Conservation (phyloP, 2,888 invertebrate species). For the Sarcophaga variegata region DNA sequence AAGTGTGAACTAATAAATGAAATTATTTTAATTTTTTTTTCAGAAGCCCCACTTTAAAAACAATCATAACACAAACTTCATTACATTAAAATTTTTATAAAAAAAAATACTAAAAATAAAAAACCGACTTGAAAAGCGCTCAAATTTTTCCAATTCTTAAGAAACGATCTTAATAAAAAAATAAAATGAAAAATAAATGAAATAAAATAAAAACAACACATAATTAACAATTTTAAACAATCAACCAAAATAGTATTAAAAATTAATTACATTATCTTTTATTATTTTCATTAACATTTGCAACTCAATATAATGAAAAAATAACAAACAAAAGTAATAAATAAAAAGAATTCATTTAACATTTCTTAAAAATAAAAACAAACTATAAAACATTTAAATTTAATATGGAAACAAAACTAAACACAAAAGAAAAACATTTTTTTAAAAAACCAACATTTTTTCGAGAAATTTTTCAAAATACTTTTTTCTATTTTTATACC, state of each 20-base stretch:
- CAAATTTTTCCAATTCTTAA: slow-evolving; percentile 65
- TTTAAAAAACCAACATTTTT: slow-evolving; percentile 72
- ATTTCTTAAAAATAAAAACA: neutral
- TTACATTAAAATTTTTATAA: slow-evolving; percentile 18
- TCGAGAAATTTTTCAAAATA: slow-evolving; percentile 72
- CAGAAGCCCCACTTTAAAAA: slow-evolving; percentile 12
- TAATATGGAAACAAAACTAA: slow-evolving; percentile 41
- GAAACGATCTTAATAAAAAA: slow-evolving; percentile 24
- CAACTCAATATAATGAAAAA: too few relatives aligned
- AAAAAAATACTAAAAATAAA: neutral
- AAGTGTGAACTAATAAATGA: slow-evolving; percentile 12
- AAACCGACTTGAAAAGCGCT: slow-evolving; percentile 52
- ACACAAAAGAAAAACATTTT: slow-evolving; percentile 49
- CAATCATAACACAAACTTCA: slow-evolving; percentile 14
- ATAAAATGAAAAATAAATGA: slow-evolving; percentile 51
- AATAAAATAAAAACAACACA: slow-evolving; percentile 12
- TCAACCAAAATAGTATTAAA: slow-evolving; percentile 5
- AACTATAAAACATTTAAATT: slow-evolving; percentile 31
- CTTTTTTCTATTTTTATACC: slow-evolving; percentile 81
- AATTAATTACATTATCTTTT: slow-evolving; percentile 27
- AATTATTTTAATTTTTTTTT: neutral
- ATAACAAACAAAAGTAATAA: neutral
- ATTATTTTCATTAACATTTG: neutral
- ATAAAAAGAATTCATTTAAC: neutral
- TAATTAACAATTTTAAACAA: slow-evolving; percentile 18